These are phyloP conservation scores for Leptinotarsa tumamoca DNA, from an alignment of 2,888 invertebrate species.

Conservation along the genomic window DNA sequence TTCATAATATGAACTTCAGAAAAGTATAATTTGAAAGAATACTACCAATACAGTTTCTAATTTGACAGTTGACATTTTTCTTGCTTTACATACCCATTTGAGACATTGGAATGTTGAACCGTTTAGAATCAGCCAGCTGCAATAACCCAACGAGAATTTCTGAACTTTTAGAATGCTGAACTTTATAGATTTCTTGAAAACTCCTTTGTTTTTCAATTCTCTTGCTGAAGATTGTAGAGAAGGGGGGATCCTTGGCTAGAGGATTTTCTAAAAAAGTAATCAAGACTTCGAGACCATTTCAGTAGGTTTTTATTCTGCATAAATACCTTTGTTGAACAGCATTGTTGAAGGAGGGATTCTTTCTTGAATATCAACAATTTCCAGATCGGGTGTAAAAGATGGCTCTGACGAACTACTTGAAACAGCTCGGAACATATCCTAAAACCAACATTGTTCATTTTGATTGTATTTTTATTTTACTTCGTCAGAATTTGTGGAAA, in stretches of 20 bases:
- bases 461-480: background rate
- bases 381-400: conserved; percentile 51
- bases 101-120: conserved; percentile 67
- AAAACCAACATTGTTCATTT: conserved; percentile 38
- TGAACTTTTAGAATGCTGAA: conserved; percentile 68
- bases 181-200: conserved; percentile 66
- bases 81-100: conserved; percentile 64
- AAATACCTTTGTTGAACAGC: conserved; percentile 53
- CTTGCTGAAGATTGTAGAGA: conserved; percentile 51
- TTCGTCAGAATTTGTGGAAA: background rate
- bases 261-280: conserved; percentile 46
- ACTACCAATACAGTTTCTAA: too few species aligned
- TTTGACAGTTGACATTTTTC: too few species aligned
- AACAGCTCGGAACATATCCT: conserved; percentile 56
- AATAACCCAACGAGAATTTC: conserved; percentile 67
- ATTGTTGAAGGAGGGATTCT: conserved; percentile 48
- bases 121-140: conserved; percentile 68
- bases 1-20: too few species aligned
- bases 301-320: background rate
- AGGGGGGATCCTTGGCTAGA: conserved; percentile 17
- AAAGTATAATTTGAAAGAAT: too few species aligned
- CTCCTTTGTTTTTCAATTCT: conserved; percentile 69
- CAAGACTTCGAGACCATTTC: background rate
- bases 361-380: conserved; percentile 54
- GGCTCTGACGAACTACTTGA: conserved; percentile 47